Base-by-base conservation (phyloP, 2,113 vertebrate species). In the Pygoscelis antarcticus region DNA sequence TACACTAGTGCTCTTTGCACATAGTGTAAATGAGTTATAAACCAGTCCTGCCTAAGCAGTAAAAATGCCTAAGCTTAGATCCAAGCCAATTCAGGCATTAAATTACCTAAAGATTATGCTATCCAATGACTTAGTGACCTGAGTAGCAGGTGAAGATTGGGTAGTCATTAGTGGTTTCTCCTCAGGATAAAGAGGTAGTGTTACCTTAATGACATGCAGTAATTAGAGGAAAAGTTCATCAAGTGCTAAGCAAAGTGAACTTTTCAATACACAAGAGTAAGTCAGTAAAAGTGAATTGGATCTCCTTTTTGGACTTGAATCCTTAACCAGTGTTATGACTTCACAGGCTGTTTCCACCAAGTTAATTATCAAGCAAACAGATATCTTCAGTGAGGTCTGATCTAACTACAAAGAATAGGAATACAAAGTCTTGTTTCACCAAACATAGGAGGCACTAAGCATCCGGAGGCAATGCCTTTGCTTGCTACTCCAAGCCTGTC, bases 91-190 rank as follows among this genome's bases (percentile, higher is more conserved):
- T 94, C 55, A 91, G 91, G 83, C 62, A 96, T 94, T 90, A 90
- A 95, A 94, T 96, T 96, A 87, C 83, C 34, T 69, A 52, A 93
- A 97, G 80, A 86, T 89, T 90, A 76, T 89, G 49, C 64, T 87
- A 34, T 76, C 46, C 80, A 79, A 47, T 80, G 70, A 88, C 79
- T 88, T 83, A 69, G 61, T 91, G 77, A 72, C 46, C 47, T 64
- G 52, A 83, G 51, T 51, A 81, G 58, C 77, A 83, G 58, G 66
- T 20, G 12, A 95, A 61, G 58, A 60, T 91, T 85, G 52, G 55
- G 40, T 34, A 74, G 55, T 74, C 34, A 74, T 90, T 70, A 90
- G 52, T 76, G 68, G 36, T 70, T 90, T 88, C 60, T 86, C 44
- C 64, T 86, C 60, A 66, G 46, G 62, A 87, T 82, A 78, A 90